phyloP scores from a whole-genome alignment of 1,140 invertebrate species.

The Charaxes varanes region DNA sequence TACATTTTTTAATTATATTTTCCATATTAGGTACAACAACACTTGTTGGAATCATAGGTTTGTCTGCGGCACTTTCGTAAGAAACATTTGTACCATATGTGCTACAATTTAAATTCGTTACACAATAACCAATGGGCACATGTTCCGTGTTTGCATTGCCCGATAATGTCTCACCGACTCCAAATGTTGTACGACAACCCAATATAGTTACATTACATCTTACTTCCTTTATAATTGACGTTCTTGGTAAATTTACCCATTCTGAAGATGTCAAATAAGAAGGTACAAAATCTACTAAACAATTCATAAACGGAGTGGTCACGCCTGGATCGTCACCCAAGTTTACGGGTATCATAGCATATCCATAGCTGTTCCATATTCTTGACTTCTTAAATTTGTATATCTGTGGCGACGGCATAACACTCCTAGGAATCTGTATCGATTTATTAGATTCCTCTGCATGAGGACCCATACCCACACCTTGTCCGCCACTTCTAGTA shows the following conservation, averaged over 20 bases:
- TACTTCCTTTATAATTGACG: background rate
- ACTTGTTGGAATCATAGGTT: background rate
- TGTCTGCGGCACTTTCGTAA: background rate
- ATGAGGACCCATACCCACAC: conserved; percentile 1
- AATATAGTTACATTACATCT: background rate
- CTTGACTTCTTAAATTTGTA: conserved; percentile 1
- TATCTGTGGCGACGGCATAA: conserved; percentile 2
- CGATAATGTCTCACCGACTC: background rate
- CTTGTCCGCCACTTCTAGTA: background rate
- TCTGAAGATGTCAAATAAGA: conserved; percentile 1
- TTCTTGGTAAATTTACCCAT: background rate
- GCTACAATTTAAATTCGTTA: background rate
- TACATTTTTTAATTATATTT: background rate
- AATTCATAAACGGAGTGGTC: background rate
- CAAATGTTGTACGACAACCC: background rate
- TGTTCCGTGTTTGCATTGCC: conserved; percentile 1
- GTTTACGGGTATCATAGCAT: background rate
- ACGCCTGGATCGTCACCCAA: background rate
- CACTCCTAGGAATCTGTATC: background rate
- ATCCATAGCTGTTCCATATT: conserved; percentile 3
- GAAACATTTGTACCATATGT: conserved; percentile 1
- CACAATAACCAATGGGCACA: background rate
- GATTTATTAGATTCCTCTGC: background rate
- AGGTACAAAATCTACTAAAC: conserved; percentile 1
- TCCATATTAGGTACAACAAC: background rate